Conservation (phyloP, 1,140 invertebrate species). For the Cherax quadricarinatus region DNA sequence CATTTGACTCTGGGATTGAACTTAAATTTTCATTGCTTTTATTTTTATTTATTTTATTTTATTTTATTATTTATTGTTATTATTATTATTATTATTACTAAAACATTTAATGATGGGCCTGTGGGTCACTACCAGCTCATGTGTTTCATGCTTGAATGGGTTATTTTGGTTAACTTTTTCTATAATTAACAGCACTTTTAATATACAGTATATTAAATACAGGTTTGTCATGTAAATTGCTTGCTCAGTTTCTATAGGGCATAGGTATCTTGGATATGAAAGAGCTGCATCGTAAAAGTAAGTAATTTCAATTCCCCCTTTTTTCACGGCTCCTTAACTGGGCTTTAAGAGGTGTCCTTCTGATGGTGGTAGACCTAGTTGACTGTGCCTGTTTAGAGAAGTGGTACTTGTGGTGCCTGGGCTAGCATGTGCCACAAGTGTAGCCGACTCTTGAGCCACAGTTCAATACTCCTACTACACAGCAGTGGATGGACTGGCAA, state of each 20-base stretch:
- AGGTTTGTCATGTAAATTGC: constrained; percentile 70
- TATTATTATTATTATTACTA: not conserved
- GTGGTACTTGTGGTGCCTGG: constrained; percentile 24
- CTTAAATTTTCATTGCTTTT: constrained; percentile 36
- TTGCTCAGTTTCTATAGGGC: constrained; percentile 59
- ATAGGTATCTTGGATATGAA: constrained; percentile 66
- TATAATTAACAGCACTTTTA: constrained; percentile 66
- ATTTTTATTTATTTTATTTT: constrained; percentile 13
- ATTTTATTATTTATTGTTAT: too few species aligned
- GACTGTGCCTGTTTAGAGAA: constrained; percentile 13
- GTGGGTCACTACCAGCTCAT: constrained; percentile 57
- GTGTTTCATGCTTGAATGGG: constrained; percentile 68
- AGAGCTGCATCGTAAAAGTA: constrained; percentile 67
- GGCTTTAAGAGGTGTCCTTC: constrained; percentile 56
- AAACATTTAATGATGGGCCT: constrained; percentile 39
- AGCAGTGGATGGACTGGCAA: constrained; percentile 58
- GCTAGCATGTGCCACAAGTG: constrained; percentile 13
- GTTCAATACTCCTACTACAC: constrained; percentile 43
- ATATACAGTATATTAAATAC: constrained; percentile 24
- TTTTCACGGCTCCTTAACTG: constrained; percentile 54
- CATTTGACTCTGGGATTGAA: constrained; percentile 63
- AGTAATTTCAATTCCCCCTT: constrained; percentile 58
- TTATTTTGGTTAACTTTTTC: constrained; percentile 65
- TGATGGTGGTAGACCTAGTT: constrained; percentile 39
- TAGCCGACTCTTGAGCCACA: constrained; percentile 18